Percentiles rank a stretch among this genome's conserved stretches.
Evolutionary conservation across 1,140 invertebrate genomes (phyloP).

Genomic region (Scaptomyza montana): DNA sequence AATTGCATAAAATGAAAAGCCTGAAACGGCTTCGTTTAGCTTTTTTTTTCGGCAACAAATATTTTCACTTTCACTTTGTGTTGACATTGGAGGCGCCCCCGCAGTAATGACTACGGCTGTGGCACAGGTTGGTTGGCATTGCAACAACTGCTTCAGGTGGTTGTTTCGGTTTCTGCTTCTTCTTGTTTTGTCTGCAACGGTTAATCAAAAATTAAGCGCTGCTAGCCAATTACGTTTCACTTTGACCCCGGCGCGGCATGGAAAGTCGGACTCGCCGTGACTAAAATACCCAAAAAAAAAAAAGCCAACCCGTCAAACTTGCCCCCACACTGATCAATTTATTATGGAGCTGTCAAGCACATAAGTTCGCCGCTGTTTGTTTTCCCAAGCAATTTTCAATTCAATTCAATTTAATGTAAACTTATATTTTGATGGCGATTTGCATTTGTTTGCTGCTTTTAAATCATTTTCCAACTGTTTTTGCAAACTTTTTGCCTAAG

Average conservation of each 20-base stretch:
- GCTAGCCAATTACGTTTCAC: constrained; percentile 77
- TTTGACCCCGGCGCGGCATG: constrained; percentile 69
- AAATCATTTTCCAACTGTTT: constrained; percentile 6
- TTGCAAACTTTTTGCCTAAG: background rate
- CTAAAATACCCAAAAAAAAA: constrained; percentile 12
- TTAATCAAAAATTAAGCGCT: constrained; percentile 77
- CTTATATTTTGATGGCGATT: constrained; percentile 47
- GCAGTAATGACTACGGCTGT: constrained; percentile 27
- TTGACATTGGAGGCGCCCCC: constrained; percentile 67
- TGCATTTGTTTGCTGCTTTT: constrained; percentile 23
- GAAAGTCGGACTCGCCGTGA: constrained; percentile 66
- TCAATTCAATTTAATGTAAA: constrained; percentile 72
- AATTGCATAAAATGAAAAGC: constrained; percentile 77
- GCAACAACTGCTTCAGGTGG: constrained; percentile 28
- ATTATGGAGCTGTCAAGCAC: constrained; percentile 59
- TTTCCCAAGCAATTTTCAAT: constrained; percentile 40
- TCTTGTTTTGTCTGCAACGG: constrained; percentile 25
- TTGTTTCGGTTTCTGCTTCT: background rate
- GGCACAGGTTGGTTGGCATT: constrained; percentile 63
- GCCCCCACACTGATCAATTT: constrained; percentile 66
- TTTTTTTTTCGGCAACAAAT: constrained; percentile 34
- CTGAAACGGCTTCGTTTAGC: constrained; percentile 7
- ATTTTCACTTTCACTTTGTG: constrained; percentile 78
- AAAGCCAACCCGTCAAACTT: constrained; percentile 12
- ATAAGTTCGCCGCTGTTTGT: constrained; percentile 57